These are phyloP conservation scores for Salarias fasciatus DNA, from an alignment of 2,797 vertebrate genomes.

Conservation along the genomic window DNA sequence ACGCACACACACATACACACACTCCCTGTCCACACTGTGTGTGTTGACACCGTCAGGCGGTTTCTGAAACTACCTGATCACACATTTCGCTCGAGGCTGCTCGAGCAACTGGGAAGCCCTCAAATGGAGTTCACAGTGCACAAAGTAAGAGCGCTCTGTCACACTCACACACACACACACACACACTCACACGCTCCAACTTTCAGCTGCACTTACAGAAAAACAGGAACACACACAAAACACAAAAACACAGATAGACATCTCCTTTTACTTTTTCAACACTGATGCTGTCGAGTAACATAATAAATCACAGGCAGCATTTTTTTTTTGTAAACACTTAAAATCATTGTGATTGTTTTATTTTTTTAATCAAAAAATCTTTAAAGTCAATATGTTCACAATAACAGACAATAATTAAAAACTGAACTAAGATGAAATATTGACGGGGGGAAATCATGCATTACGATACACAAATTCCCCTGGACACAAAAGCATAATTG, in stretches of 20 bases:
- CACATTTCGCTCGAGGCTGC: slow-evolving; percentile 91
- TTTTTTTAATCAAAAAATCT: too few species aligned
- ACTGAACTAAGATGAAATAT: neutral
- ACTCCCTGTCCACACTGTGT: slow-evolving; percentile 85
- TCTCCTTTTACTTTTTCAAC: too few species aligned
- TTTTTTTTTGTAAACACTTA: too few species aligned
- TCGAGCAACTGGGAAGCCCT: slow-evolving; percentile 84
- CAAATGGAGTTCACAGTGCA: slow-evolving; percentile 87
- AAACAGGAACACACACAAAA: neutral
- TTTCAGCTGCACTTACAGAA: too few species aligned
- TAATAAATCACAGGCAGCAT: too few species aligned
- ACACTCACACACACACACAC: slow-evolving; percentile 24
- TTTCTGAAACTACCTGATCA: slow-evolving; percentile 94
- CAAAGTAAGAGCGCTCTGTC: slow-evolving; percentile 72
- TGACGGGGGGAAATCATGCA: neutral
- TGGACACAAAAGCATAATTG: slow-evolving; percentile 8
- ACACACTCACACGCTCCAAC: neutral
- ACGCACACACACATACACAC: too few species aligned
- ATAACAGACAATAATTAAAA: slow-evolving; percentile 2
- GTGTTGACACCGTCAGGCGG: slow-evolving; percentile 92
- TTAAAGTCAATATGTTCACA: too few species aligned
- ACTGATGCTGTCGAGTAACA: too few species aligned
- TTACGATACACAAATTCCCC: slow-evolving; percentile 5
- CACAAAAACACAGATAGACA: too few species aligned
- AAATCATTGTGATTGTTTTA: too few species aligned